phyloP scores from a whole-genome alignment of 2,797 vertebrate species.

The Chaenodraco wilsoni region DNA sequence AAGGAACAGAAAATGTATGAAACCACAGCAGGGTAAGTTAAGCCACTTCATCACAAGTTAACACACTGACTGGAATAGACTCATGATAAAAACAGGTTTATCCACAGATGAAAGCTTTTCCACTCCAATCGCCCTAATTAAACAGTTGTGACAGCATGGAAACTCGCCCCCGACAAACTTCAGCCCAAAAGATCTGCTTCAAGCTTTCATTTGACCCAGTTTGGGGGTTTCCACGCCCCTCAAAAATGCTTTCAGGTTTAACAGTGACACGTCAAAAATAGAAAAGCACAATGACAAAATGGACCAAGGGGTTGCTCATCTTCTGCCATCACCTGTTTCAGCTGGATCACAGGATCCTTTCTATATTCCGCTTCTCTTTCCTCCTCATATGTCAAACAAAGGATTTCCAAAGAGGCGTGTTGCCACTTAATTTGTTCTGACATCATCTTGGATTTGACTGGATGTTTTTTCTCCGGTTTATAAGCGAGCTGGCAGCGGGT shows the following conservation, averaged over 20 bases:
- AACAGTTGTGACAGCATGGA: constrained; percentile 21
- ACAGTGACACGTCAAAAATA: constrained; percentile 27
- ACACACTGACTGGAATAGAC: constrained; percentile 1
- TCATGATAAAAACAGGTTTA: constrained; percentile 26
- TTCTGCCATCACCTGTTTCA: constrained; percentile 2
- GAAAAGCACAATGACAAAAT: not conserved
- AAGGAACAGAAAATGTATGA: constrained; percentile 4
- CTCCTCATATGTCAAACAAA: constrained; percentile 15
- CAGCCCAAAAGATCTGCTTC: constrained; percentile 40
- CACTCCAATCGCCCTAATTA: constrained; percentile 3
- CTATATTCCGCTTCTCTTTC: constrained; percentile 1
- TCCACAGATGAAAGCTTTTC: not conserved
- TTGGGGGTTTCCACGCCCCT: constrained; percentile 22
- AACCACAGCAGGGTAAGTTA: constrained; percentile 22
- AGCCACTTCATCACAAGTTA: constrained; percentile 27
- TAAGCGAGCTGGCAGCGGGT: constrained; percentile 49
- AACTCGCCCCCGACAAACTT: constrained; percentile 9
- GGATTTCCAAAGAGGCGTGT: constrained; percentile 50
- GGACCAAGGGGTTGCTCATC: constrained; percentile 8
- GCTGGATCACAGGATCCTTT: not conserved
- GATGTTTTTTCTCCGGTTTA: constrained; percentile 54
- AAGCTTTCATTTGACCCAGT: constrained; percentile 56
- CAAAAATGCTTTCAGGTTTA: constrained; percentile 38
- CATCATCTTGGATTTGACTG: constrained; percentile 64
- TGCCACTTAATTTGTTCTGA: constrained; percentile 67